Percentiles rank a stretch among this genome's conserved stretches.
phyloP scores from a whole-genome alignment of 1,140 invertebrate species.

The Drosophila nasuta region DNA sequence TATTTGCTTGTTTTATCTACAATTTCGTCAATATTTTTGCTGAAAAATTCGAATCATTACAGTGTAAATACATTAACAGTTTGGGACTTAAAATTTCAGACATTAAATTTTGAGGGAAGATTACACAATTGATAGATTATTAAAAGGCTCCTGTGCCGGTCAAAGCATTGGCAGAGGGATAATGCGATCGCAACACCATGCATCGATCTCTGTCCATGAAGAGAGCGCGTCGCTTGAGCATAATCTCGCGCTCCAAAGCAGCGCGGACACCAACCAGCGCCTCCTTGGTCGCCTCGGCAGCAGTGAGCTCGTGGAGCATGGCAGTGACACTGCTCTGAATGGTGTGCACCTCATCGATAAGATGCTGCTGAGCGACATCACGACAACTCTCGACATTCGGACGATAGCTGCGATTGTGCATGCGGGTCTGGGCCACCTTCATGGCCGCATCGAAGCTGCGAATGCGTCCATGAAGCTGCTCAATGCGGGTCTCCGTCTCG shows the following conservation, averaged over 20 bases:
- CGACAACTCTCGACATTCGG: slow-evolving; percentile 90
- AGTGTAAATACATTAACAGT: not conserved
- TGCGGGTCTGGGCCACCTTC: slow-evolving; percentile 91
- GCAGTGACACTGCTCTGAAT: slow-evolving; percentile 88
- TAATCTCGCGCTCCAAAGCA: slow-evolving; percentile 89
- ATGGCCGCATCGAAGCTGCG: slow-evolving; percentile 89
- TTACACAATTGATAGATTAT: not conserved
- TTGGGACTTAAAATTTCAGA: slow-evolving; percentile 24
- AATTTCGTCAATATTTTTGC: not conserved
- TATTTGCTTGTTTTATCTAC: no score
- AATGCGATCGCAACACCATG: slow-evolving; percentile 87
- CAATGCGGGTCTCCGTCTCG: slow-evolving; percentile 89
- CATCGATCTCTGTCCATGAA: slow-evolving; percentile 89
- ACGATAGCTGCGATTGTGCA: slow-evolving; percentile 89
- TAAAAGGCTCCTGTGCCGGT: slow-evolving; percentile 84
- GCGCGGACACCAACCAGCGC: slow-evolving; percentile 87
- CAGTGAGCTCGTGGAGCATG: slow-evolving; percentile 87
- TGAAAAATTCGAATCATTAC: not conserved
- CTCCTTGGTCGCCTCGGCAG: slow-evolving; percentile 87
- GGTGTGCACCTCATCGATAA: slow-evolving; percentile 90
- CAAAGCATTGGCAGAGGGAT: slow-evolving; percentile 88
- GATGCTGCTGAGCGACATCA: slow-evolving; percentile 88
- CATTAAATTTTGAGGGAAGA: slow-evolving; percentile 18
- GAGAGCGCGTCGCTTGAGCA: slow-evolving; percentile 89
- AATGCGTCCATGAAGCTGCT: slow-evolving; percentile 87